Evolutionary conservation across 1,140 invertebrate genomes (phyloP), one percentile per base, ranked within the genome.

Genomic region (Drosophila lacteicornis): DNA sequence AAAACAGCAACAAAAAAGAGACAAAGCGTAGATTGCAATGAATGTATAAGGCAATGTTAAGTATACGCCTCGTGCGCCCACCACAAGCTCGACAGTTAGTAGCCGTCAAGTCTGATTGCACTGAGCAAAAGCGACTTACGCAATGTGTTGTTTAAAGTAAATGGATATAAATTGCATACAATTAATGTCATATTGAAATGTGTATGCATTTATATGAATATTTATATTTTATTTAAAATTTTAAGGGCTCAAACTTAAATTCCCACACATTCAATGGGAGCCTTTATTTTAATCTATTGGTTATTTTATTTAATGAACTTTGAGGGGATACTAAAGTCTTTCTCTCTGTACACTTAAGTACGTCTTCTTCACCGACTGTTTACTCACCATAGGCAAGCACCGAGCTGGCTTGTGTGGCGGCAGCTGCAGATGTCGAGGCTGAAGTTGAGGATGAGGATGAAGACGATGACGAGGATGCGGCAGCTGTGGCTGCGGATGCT

Each of bases 381-480:
- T 46, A 71, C 83, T 86, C 46, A 87, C 83, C 73, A 66, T 56
- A 70, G 40, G 42, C 66, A 8, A 81, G 63, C 56, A 79, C 81
- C 9, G 56, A 42, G 57, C 70, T 88, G 59, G 30, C 49, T 36
- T 68, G 80, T 47, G 66, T 60, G 40, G 50, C 63, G 22, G 46
- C 66, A 53, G 80, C 47, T 43, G 59, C 51, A 30, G 71, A 61
- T 57, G 55, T 38, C 13, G 74, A 49, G 17, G 69, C 27, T 9
- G 58, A 36, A 3, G 61, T 17, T 0, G 61, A 17, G 30, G 65
- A 45, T 1, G 61, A 40, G 33, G 70, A 11, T 17, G 53, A 73
- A 11, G 61, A 38, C 4, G 74, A 56, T 25, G 65, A 42, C 9
- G 78, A 45, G 25, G 78, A 33, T 57, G 47, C 19, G 25, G 57